Conservation (phyloP, 2,888 invertebrate genomes). For the Caenorhabditis drosophilae region DNA sequence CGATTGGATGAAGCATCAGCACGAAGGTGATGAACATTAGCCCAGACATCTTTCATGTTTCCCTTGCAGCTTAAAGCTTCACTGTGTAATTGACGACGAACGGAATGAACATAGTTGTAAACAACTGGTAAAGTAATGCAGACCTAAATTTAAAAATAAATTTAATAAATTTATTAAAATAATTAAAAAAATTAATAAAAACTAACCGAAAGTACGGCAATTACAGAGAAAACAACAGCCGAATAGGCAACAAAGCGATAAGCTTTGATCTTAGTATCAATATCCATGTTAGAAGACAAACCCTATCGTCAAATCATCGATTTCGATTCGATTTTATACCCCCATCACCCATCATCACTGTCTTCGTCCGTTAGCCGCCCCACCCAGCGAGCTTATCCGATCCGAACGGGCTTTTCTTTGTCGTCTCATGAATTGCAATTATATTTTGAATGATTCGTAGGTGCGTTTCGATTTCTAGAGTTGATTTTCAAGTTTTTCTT, state of each 20-base stretch:
- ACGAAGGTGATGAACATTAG: slow-evolving; percentile 56
- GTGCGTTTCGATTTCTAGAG: neutral
- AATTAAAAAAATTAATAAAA: neutral
- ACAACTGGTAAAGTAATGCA: slow-evolving; percentile 53
- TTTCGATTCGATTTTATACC: slow-evolving; percentile 1
- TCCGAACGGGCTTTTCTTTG: slow-evolving; percentile 31
- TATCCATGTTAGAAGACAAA: slow-evolving; percentile 26
- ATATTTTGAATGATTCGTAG: neutral
- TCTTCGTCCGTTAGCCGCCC: slow-evolving; percentile 8
- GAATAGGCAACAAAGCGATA: slow-evolving; percentile 58
- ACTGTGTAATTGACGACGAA: slow-evolving; percentile 45
- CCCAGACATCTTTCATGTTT: slow-evolving; percentile 57
- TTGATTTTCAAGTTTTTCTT: neutral
- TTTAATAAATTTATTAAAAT: neutral
- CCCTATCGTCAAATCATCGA: neutral
- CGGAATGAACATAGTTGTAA: slow-evolving; percentile 54
- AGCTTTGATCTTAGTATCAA: slow-evolving; percentile 50
- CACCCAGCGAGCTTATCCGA: slow-evolving; percentile 32
- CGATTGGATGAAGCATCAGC: slow-evolving; percentile 42
- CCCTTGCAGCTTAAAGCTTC: slow-evolving; percentile 53
- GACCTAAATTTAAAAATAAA: slow-evolving; percentile 12
- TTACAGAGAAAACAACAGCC: slow-evolving; percentile 53
- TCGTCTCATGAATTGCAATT: slow-evolving; percentile 7
- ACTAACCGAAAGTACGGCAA: slow-evolving; percentile 38
- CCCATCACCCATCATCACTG: no score